These are phyloP conservation scores for Opisthocomus hoazin DNA, from an alignment of 2,113 vertebrate species.

Conservation along the genomic window DNA sequence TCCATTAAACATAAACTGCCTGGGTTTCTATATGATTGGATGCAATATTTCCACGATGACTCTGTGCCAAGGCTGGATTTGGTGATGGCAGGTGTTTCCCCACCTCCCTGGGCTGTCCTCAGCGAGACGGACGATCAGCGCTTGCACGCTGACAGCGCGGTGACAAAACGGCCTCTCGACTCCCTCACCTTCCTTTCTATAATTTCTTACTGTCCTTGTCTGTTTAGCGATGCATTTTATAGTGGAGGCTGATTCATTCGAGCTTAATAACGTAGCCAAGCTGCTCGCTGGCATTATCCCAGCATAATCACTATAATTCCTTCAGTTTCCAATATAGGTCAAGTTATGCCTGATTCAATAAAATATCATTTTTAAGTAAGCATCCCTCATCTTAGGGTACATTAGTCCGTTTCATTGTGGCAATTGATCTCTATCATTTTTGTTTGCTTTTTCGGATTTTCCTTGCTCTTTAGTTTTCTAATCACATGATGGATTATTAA, in stretches of 20 bases:
- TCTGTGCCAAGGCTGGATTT: not conserved
- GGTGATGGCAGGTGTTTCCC: not conserved
- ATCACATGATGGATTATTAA: not conserved
- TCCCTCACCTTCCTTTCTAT: not conserved
- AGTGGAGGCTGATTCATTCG: not conserved
- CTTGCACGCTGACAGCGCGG: not conserved
- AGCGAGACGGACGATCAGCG: not conserved
- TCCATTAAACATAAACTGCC: not conserved
- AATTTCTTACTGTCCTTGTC: constrained; percentile 20
- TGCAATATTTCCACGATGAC: not conserved
- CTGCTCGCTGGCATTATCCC: constrained; percentile 32
- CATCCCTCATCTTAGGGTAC: constrained; percentile 36
- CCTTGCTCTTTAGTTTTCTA: not conserved
- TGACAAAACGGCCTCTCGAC: not conserved
- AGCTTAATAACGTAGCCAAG: constrained; percentile 33
- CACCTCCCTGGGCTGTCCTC: not conserved
- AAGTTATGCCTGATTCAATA: constrained; percentile 37
- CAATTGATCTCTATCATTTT: constrained; percentile 19
- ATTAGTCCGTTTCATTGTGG: constrained; percentile 32
- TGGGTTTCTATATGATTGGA: not conserved
- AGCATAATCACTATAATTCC: constrained; percentile 40
- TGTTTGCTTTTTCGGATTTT: constrained; percentile 25
- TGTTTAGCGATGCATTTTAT: not conserved
- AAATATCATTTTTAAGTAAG: constrained; percentile 26
- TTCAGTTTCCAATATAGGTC: constrained; percentile 38